A percentile compares a stretch with the other conserved stretches of the same genome.
Evolutionary conservation across 2,797 vertebrate species (phyloP).

Genomic region (Carcharodon carcharias): DNA sequence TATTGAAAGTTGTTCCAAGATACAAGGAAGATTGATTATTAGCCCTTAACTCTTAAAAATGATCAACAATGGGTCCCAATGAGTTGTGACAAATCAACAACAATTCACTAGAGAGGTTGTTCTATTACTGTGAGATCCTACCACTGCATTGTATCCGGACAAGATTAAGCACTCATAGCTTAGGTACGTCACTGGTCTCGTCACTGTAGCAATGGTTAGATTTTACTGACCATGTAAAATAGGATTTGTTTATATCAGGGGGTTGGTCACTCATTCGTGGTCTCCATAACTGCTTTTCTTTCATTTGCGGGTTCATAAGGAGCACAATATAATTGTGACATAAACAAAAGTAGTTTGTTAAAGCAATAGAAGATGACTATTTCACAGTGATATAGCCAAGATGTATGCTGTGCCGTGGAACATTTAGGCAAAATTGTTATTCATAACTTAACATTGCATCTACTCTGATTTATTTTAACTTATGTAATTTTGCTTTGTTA

Average conservation of each 20-base stretch:
- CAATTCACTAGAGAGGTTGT: background rate
- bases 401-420: background rate
- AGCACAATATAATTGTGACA: background rate
- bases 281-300: background rate
- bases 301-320: background rate
- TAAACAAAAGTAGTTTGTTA: no score
- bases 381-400: background rate
- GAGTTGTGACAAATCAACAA: background rate
- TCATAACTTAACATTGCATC: background rate
- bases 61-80: background rate
- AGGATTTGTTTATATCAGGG: background rate
- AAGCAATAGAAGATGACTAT: background rate
- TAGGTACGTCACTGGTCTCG: background rate
- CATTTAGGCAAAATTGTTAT: background rate
- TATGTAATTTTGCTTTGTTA: background rate
- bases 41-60: background rate
- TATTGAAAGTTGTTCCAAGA: background rate
- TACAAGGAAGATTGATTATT: background rate
- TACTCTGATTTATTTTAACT: background rate
- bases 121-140: background rate
- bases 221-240: background rate
- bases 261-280: background rate
- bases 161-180: background rate
- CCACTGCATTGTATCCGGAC: background rate
- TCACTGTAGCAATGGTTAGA: background rate